Conservation (phyloP, 2,113 vertebrate species). For the Syrrhaptes paradoxus region DNA sequence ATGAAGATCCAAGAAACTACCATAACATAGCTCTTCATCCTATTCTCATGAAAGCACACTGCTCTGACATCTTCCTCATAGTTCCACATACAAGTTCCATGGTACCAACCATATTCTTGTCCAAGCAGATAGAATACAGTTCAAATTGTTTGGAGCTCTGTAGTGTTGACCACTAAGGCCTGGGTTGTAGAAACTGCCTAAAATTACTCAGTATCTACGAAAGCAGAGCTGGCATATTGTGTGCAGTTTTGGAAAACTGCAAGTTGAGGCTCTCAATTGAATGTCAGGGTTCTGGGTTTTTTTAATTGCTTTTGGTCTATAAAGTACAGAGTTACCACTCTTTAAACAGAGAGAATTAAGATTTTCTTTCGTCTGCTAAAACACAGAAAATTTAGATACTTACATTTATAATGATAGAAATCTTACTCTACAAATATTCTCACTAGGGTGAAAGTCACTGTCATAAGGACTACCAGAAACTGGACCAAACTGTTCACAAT, state of each 20-base stretch:
- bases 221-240: background rate
- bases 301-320: background rate
- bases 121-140: background rate
- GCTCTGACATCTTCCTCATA: background rate
- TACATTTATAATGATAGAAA: background rate
- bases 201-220: background rate
- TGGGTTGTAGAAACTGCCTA: background rate
- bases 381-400: background rate
- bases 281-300: fast-evolving
- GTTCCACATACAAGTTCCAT: background rate
- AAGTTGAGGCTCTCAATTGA: background rate
- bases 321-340: background rate
- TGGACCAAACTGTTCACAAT: background rate
- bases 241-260: background rate
- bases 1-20: background rate
- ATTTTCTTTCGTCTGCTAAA: background rate
- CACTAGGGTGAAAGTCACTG: background rate
- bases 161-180: background rate
- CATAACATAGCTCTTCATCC: background rate
- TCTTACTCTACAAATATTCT: background rate
- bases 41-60: background rate
- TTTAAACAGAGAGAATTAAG: background rate
- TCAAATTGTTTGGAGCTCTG: background rate
- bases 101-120: background rate
- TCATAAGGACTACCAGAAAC: background rate